These are phyloP conservation scores for Sciaenops ocellatus DNA, from an alignment of 2,797 vertebrate species.

Conservation along the genomic window DNA sequence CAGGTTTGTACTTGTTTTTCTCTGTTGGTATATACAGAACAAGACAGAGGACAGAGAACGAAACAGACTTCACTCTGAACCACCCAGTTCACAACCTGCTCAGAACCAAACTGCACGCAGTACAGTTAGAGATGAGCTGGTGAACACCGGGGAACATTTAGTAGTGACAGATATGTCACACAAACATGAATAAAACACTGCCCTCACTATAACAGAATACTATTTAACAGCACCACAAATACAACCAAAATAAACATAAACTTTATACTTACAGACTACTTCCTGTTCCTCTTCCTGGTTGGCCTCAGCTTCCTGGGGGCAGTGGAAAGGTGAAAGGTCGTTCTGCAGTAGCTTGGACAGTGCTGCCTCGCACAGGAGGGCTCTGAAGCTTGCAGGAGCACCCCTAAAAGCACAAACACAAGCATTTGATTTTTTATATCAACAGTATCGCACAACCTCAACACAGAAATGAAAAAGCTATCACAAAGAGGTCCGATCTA, in stretches of 20 bases:
- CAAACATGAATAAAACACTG: not conserved
- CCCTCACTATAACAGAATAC: not conserved
- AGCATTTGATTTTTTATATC: not conserved
- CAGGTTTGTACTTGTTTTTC: not conserved
- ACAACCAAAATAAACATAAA: not conserved
- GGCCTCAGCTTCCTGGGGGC: slow-evolving; percentile 75
- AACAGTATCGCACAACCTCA: not conserved
- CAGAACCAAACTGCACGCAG: not conserved
- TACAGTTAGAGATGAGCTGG: not conserved
- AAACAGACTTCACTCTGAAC: not conserved
- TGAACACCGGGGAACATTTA: not conserved
- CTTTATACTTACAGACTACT: slow-evolving; percentile 65
- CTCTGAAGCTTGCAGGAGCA: slow-evolving; percentile 78
- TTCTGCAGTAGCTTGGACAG: slow-evolving; percentile 84
- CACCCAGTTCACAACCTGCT: not conserved
- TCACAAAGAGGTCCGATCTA: not conserved
- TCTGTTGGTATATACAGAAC: no score
- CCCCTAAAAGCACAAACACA: slow-evolving; percentile 78
- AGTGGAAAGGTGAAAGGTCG: slow-evolving; percentile 87
- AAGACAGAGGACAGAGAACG: not conserved
- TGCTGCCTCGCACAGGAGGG: slow-evolving; percentile 86
- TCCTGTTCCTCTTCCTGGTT: slow-evolving; percentile 72
- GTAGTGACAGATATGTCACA: not conserved
- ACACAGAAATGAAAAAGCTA: not conserved
- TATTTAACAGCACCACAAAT: slow-evolving; percentile 2